Base-by-base conservation (phyloP, 2,113 vertebrate species). In the Centropus unirufus region DNA sequence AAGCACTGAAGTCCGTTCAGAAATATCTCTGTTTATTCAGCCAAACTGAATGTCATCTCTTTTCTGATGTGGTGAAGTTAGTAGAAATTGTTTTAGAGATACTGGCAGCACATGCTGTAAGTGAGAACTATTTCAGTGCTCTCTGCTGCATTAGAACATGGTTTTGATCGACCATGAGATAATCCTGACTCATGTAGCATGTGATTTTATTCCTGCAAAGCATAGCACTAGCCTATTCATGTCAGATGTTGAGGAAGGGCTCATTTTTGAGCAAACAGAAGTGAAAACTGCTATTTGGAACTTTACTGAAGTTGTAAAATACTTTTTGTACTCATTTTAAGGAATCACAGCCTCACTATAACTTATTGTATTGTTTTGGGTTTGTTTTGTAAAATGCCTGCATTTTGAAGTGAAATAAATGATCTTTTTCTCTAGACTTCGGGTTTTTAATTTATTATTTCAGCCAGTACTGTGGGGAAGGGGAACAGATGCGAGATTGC, bases 361-460 rank as follows among this genome's bases (percentile, higher is more conserved):
- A 0, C 3, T 80, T 36, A 15, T 36, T 54, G 17, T 2, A 59
- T 54, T 68, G 16, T 0, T 54, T 54, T 36, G 3, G 17, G 2
- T 63, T 49, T 68, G 16, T 0, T 55, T 55, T 30, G 4, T 59
- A 70, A 69, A 58, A 7, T 2, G 3, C 42, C 5, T 32, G 21
- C 2, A 66, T 67, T 58, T 67, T 16, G 2, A 88, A 70, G n/a
- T 42, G 18, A 88, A 78, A 59, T 63, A 68, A 90, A 32, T 3
- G 14, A 15, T 6, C 10, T 86, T 86, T 49, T 59, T 63, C 4
- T 4, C 2, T 9, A 54, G 42, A 39, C 21, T 44, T 40, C 14
- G 20, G 9, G 7, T 39, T 39, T 72, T 55, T 44, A 51, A 26
- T 70, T 58, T 49, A 46, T 59, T 74, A 30, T 5, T 83, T 76